Base-by-base conservation (phyloP, 2,888 invertebrate genomes). In the Tenthredo scrophulariae region DNA sequence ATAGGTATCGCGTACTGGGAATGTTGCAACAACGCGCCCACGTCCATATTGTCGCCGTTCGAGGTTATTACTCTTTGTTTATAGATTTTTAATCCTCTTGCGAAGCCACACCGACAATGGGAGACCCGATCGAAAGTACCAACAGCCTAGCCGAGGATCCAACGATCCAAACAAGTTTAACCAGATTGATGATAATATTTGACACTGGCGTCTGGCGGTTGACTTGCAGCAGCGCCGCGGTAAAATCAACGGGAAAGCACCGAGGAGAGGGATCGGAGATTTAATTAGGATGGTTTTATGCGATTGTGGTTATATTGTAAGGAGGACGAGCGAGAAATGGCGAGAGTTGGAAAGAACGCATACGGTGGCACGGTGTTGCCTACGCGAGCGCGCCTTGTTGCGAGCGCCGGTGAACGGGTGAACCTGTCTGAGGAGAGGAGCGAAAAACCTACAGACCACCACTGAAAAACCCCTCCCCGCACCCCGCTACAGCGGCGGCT, bases 1-100 rank as follows among this genome's bases (percentile, higher is more conserved):
- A 95, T 95, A 86, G 95, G 95, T 84, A 95, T 91, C 85, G 94
- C 95, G 90, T 95, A 94, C 87, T 94, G 94, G 85, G 94, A 89
- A 85, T 92, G 91, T 86, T 91, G 91, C 85, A 92, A 86, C 85
- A 92, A 86, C 87, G 90, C 85, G 85, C 88, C 90, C 85, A 92
- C 89, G 87, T 93, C 93, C 93, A 93, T 92, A 93, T 92, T 54
- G 82, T 74, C 79, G 83, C 70, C 29, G 67, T 43, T 83, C 7
- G n/a, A 83, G 80, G 80, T 80, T 80, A 80, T 22, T 62, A 29
- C n/a, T 22, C 58, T 29, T 29, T 10, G 62, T 80, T 33, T 62
- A 37, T 33, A 26, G 37, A 13, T 5, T 9, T 84, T 85, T 22
- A 33, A 84, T 74, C 72, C 4, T 29, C 40, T 10, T 15, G 40